Evolutionary conservation across 2,888 invertebrate genomes (phyloP).

Genomic region (Plebejus argus): DNA sequence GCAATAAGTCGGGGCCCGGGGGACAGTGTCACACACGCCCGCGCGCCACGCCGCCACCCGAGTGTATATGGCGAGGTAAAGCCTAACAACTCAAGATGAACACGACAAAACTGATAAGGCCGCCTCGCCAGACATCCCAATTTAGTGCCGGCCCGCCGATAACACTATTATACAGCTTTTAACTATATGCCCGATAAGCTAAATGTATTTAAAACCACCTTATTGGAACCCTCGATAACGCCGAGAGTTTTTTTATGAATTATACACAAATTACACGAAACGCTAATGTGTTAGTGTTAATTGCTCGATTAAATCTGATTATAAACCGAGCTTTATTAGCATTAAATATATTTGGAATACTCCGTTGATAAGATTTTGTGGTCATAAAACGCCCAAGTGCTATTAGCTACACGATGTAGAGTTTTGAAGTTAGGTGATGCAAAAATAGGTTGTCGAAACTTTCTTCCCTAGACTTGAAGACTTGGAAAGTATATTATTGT

Average conservation of each 20-base stretch:
- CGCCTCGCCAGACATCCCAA: slow-evolving; percentile 77
- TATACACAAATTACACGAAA: slow-evolving; percentile 20
- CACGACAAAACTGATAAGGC: slow-evolving; percentile 79
- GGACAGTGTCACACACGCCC: slow-evolving; percentile 66
- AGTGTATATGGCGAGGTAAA: slow-evolving; percentile 75
- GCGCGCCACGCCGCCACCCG: slow-evolving; percentile 57
- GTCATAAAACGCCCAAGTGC: background rate
- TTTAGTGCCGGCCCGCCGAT: slow-evolving; percentile 77
- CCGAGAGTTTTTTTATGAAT: slow-evolving; percentile 44
- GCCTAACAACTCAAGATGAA: slow-evolving; percentile 81
- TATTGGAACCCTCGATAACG: slow-evolving; percentile 57
- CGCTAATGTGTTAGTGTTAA: slow-evolving; percentile 18
- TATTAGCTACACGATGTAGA: background rate
- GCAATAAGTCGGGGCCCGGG: slow-evolving; percentile 58
- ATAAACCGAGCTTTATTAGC: background rate
- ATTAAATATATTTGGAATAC: slow-evolving; percentile 4
- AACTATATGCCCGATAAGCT: slow-evolving; percentile 78
- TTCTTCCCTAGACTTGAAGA: too few relatives aligned
- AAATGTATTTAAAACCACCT: slow-evolving; percentile 74
- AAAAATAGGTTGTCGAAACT: background rate
- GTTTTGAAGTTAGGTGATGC: background rate
- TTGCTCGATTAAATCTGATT: slow-evolving; percentile 11
- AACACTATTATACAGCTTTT: slow-evolving; percentile 81
- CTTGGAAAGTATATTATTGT: too few relatives aligned
- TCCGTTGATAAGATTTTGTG: background rate